Evolutionary conservation across 2,113 vertebrate genomes (phyloP), one percentile per base, ranked within the genome.

Genomic region (Meleagris gallopavo): DNA sequence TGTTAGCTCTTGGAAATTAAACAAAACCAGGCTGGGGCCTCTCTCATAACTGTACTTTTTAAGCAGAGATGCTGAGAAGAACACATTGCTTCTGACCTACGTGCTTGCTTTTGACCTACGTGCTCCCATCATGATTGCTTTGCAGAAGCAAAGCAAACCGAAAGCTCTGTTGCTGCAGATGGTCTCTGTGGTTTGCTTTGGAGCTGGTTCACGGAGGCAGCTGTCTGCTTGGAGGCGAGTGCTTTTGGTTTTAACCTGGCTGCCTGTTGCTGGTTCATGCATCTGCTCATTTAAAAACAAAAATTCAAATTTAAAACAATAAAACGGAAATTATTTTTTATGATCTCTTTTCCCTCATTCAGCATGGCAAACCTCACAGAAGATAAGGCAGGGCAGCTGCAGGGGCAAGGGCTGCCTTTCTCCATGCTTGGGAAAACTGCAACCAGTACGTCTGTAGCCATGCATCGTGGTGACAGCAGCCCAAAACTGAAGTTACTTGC

Each of bases 41-140:
- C 4, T 3, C 4, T 62, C 0, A 0, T 43, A 69, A 75, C 65
- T 75, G 41, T 3, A 0, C 9, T 85, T 84, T 84, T 16, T 22
- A 11, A 30, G n/a, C n/a, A 54, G 29, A 16, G 6, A 46, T 9
- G 3, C 78, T 62, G 43, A 17, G 69, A 90, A 69, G 57, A 65
- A 24, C 1, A 0, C 2, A 0, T 61, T 74, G 52, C 30, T 76
- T 93, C 62, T 72, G 46, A 72, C 34, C 19, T 32, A 2, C 40
- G 0, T 10, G 4, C 17, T 72, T 74, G 52, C 30, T 76, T 93
- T 58, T 72, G 46, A 72, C 34, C 19, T 32, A 2, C 40, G 0
- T 10, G 4, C 17, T 72, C 7, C 12, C 3, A 0, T 81, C 57
- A 25, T 10, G 34, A 29, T 60, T 61, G 7, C 65, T 92, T 88